Evolutionary conservation across 2,888 invertebrate genomes (phyloP).

Genomic region (Amitus sp.): DNA sequence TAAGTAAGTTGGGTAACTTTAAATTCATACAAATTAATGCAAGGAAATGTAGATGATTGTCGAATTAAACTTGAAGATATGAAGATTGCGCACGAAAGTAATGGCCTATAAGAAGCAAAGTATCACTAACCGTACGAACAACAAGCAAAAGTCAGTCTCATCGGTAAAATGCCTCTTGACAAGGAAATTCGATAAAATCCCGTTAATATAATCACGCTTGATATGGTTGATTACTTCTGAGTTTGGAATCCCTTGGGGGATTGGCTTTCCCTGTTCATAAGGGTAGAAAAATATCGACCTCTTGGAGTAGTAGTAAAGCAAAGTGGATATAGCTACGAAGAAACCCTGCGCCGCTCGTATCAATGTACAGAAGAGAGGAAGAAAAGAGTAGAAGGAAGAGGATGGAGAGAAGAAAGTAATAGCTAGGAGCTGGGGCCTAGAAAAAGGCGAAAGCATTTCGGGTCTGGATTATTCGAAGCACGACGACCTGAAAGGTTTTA

Average conservation of each 20-base stretch:
- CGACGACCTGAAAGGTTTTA: conserved; percentile 53
- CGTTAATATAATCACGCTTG: conserved; percentile 59
- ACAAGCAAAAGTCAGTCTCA: conserved; percentile 45
- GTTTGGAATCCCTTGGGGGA: conserved; percentile 50
- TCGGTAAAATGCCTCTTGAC: conserved; percentile 51
- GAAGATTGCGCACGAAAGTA: conserved; percentile 41
- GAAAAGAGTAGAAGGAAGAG: conserved; percentile 31
- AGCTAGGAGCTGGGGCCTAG: conserved; percentile 39
- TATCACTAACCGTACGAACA: conserved; percentile 45
- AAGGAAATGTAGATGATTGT: conserved; percentile 47
- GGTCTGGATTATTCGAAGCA: conserved; percentile 58
- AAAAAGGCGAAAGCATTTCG: conserved; percentile 32
- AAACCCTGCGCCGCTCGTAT: conserved; percentile 31
- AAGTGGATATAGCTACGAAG: conserved; percentile 35
- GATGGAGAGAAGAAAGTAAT: conserved; percentile 29
- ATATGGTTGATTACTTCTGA: conserved; percentile 60
- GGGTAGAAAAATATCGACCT: conserved; percentile 39
- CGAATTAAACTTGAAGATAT: conserved; percentile 46
- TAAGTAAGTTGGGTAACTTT: too few species aligned
- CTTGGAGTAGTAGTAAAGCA: conserved; percentile 26
- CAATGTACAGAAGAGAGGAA: conserved; percentile 26
- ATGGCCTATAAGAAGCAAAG: conserved; percentile 41
- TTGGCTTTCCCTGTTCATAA: conserved; percentile 42
- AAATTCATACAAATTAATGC: conserved; percentile 36
- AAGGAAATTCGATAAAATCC: conserved; percentile 58